Evolutionary conservation across 2,888 invertebrate species (phyloP).

Genomic region (Callyntrura guangdongensis): DNA sequence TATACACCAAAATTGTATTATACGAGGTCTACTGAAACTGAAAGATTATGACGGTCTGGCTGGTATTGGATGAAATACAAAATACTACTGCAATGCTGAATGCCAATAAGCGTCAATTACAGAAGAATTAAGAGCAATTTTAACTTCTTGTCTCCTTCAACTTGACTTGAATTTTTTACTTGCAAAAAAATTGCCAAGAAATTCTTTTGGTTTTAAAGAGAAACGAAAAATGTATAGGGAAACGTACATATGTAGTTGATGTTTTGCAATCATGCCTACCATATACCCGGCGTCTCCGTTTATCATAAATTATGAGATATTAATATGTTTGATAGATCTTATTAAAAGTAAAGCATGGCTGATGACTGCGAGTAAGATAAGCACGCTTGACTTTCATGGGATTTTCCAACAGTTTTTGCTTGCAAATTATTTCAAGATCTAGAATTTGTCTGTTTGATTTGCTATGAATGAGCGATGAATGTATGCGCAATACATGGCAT

Average conservation of each 20-base stretch:
- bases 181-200: neutral
- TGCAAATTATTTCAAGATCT: neutral
- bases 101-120: conserved; percentile 28
- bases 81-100: neutral
- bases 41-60: neutral
- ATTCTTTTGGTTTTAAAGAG: neutral
- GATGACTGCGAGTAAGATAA: neutral
- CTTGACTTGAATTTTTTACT: conserved; percentile 38
- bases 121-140: conserved; percentile 28
- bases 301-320: neutral
- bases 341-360: neutral
- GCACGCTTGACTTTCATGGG: neutral
- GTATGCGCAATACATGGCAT: neutral
- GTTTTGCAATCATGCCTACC: conserved; percentile 12
- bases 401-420: neutral
- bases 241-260: conserved; percentile 29
- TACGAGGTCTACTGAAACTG: neutral
- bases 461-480: neutral
- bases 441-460: neutral
- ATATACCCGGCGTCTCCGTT: neutral
- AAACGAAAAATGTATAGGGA: neutral
- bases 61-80: neutral
- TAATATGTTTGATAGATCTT: neutral
- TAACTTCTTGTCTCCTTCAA: conserved; percentile 15
- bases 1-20: neutral